phyloP scores from a whole-genome alignment of 2,797 vertebrate species.

The Sparus aurata region DNA sequence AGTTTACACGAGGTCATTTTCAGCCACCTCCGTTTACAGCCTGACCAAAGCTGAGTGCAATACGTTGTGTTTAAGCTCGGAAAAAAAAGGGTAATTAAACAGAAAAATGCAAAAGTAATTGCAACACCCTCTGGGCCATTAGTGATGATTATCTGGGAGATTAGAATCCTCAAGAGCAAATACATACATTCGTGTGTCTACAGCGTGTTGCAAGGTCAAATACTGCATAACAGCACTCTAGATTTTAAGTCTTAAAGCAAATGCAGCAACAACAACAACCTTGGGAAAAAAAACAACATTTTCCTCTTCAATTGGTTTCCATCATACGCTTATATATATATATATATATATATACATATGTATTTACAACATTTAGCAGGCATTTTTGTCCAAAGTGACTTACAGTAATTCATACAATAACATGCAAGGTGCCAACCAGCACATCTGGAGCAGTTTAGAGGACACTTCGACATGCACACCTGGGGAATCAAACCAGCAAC shows the following conservation, averaged over 20 bases:
- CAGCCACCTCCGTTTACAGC: neutral
- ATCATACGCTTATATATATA: neutral
- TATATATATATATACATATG: too few relatives aligned
- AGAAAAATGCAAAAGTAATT: neutral
- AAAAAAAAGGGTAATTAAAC: neutral
- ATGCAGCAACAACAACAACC: neutral
- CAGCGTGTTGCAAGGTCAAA: neutral
- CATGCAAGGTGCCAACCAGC: too few relatives aligned
- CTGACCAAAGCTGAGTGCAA: neutral
- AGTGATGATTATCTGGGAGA: constrained; percentile 1
- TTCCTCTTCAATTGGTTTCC: neutral
- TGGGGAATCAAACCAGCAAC: too few relatives aligned
- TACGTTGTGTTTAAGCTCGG: neutral
- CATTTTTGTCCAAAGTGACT: too few relatives aligned
- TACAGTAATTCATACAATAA: too few relatives aligned
- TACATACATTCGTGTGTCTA: neutral
- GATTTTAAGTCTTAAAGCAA: neutral
- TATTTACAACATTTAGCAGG: too few relatives aligned
- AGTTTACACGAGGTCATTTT: neutral
- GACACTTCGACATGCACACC: too few relatives aligned
- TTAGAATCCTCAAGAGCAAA: constrained; percentile 4
- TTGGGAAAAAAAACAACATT: neutral
- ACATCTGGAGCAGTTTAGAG: too few relatives aligned
- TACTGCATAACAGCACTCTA: neutral
- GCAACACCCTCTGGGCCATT: neutral